Conservation (phyloP, 2,797 vertebrate species). For the Thalassophryne amazonica region DNA sequence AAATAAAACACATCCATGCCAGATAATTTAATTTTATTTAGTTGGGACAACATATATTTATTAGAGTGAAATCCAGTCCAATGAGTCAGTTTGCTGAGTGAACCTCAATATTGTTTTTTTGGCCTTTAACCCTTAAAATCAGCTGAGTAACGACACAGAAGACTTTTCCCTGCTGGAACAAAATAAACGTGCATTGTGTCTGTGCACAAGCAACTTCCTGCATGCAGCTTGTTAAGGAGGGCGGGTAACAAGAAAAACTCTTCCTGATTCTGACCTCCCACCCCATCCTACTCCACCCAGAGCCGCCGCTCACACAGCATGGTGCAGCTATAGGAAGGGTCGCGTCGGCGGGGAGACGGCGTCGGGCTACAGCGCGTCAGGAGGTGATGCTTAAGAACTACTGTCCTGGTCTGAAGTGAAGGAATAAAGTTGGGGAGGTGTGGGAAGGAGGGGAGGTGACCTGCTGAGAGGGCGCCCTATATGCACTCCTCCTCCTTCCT, state of each 20-base stretch:
- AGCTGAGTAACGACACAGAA: slow-evolving; percentile 34
- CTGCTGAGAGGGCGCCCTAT: slow-evolving; percentile 85
- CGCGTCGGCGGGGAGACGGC: slow-evolving; percentile 2
- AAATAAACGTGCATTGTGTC: slow-evolving; percentile 69
- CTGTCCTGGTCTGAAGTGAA: slow-evolving; percentile 35
- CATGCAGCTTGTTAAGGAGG: slow-evolving; percentile 59
- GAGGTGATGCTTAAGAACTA: slow-evolving; percentile 37
- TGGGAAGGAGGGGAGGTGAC: slow-evolving; percentile 77
- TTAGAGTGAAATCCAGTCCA: no score
- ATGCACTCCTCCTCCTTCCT: slow-evolving; percentile 74
- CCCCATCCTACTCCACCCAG: slow-evolving; percentile 51
- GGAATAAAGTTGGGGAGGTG: slow-evolving; percentile 40
- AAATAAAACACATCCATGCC: no score
- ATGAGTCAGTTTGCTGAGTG: slow-evolving; percentile 24
- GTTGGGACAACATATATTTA: no score
- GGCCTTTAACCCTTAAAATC: slow-evolving; percentile 62
- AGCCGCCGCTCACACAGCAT: slow-evolving; percentile 57
- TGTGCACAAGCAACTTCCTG: slow-evolving; percentile 74
- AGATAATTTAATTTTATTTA: no score
- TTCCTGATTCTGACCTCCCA: slow-evolving; percentile 70
- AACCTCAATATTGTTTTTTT: slow-evolving; percentile 58
- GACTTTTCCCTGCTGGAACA: slow-evolving; percentile 55
- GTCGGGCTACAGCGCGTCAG: slow-evolving; percentile 13
- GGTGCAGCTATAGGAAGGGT: slow-evolving; percentile 46
- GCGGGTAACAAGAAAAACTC: slow-evolving; percentile 23